Conservation (phyloP, 2,888 invertebrate species). For the Orchestes rusci region DNA sequence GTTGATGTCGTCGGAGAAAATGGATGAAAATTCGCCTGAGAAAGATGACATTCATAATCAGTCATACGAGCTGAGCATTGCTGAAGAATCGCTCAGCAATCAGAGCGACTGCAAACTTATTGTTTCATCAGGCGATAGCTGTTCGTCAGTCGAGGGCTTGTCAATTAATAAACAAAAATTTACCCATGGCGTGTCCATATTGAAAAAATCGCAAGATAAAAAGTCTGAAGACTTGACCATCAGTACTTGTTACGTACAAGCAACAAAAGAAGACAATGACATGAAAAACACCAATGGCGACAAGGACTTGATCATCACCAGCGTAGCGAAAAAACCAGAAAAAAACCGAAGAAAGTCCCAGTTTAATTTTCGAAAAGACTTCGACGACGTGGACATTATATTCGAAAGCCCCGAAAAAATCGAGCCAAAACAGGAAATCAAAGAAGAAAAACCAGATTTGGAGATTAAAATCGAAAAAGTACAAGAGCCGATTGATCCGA, state of each 20-base stretch:
- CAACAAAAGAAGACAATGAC: too few species aligned
- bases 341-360: conserved; percentile 40
- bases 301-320: conserved; percentile 7
- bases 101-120: conserved; percentile 45
- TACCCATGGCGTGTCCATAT: conserved; percentile 44
- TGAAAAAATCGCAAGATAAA: conserved; percentile 35
- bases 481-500: conserved; percentile 26
- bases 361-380: conserved; percentile 40
- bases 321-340: conserved; percentile 35
- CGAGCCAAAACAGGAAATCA: conserved; percentile 26
- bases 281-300: conserved; percentile 7
- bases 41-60: conserved; percentile 28
- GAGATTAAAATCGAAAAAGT: conserved; percentile 23
- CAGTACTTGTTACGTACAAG: too few species aligned
- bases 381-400: conserved; percentile 38
- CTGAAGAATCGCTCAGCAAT: conserved; percentile 39
- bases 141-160: conserved; percentile 15
- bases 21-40: background rate
- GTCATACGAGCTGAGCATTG: conserved; percentile 40
- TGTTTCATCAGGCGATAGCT: conserved; percentile 30
- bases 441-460: conserved; percentile 34
- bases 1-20: background rate
- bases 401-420: too few species aligned
- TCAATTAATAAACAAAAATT: conserved; percentile 38
- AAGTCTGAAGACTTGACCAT: background rate